Evolutionary conservation across 2,113 vertebrate species (phyloP).

Genomic region (Condylura cristata): DNA sequence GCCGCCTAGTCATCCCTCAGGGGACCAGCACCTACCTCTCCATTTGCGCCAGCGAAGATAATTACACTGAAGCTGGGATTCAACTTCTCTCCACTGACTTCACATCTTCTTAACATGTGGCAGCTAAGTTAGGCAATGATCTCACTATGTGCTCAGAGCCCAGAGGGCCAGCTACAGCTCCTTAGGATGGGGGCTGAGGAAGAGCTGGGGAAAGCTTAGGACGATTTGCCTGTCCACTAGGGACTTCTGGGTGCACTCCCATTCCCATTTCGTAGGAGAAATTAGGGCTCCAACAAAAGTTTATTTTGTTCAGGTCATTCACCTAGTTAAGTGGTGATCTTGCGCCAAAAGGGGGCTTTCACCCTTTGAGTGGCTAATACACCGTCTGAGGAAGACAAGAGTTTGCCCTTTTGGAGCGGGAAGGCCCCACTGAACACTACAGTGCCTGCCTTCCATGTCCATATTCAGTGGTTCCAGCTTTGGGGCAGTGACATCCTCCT

Average conservation of each 20-base stretch:
- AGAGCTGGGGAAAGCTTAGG: background rate
- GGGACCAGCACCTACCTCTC: background rate
- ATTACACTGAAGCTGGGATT: background rate
- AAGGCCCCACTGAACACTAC: background rate
- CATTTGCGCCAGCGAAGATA: background rate
- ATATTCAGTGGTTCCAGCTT: background rate
- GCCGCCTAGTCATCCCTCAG: background rate
- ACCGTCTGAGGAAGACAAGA: background rate
- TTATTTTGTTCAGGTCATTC: background rate
- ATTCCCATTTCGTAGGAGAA: background rate
- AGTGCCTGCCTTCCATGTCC: background rate
- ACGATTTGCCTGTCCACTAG: background rate
- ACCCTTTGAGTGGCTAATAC: background rate
- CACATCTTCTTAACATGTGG: constrained; percentile 20
- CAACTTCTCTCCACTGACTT: background rate
- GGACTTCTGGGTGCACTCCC: background rate
- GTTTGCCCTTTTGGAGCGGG: background rate
- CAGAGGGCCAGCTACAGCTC: background rate
- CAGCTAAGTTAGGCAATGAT: background rate
- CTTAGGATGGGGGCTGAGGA: background rate
- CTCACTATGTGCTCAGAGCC: background rate
- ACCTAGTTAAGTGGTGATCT: background rate
- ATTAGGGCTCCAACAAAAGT: background rate
- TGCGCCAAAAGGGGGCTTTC: background rate
- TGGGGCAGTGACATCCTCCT: background rate